A percentile compares a stretch with the other conserved stretches of the same genome.
Evolutionary conservation across 2,888 invertebrate genomes (phyloP).

Genomic region (Cephus sareptanus): DNA sequence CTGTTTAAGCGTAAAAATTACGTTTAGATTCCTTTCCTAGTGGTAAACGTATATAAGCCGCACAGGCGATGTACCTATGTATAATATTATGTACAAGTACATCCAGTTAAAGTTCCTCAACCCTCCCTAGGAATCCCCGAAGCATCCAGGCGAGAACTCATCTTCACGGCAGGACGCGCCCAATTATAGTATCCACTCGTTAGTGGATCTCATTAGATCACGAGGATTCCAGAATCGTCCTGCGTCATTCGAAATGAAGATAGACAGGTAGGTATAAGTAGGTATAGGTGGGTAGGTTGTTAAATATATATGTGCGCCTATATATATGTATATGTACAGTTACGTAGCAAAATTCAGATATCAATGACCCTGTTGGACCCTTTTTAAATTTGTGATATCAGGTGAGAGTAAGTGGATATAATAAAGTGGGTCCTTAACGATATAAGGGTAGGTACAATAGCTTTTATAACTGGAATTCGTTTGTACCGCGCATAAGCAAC

Average conservation of each 20-base stretch:
- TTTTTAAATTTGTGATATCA: neutral
- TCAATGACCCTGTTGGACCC: neutral
- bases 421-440: neutral
- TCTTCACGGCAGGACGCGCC: constrained; percentile 37
- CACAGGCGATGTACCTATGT: neutral
- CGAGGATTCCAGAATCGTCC: neutral
- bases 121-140: constrained; percentile 16
- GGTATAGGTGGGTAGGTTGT: neutral
- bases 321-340: neutral
- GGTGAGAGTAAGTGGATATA: neutral
- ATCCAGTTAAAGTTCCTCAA: neutral
- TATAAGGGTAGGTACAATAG: neutral
- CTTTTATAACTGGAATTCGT: neutral
- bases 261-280: neutral
- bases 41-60: neutral
- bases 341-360: neutral
- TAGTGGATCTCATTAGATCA: constrained; percentile 29
- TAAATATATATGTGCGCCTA: neutral
- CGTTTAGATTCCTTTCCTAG: constrained; percentile 28
- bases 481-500: neutral
- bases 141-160: constrained; percentile 25
- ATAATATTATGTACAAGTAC: neutral
- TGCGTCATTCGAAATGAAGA: neutral
- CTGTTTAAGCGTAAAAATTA: constrained; percentile 46
- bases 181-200: constrained; percentile 40